Conservation (phyloP, 2,888 invertebrate genomes). For the Endotricha flammealis region DNA sequence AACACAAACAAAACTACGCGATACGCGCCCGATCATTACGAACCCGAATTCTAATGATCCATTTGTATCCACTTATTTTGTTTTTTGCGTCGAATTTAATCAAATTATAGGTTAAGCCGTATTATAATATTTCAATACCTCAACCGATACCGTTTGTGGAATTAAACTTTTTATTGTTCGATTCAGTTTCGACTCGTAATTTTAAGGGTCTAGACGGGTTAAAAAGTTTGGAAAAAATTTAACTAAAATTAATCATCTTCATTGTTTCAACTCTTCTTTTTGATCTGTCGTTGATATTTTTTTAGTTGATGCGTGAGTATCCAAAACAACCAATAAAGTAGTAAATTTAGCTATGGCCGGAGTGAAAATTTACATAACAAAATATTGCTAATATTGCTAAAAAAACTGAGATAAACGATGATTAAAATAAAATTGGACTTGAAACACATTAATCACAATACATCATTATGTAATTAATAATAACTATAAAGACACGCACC, state of each 20-base stretch:
- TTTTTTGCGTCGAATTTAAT: conserved; percentile 70
- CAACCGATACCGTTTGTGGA: conserved; percentile 69
- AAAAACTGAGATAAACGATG: no score
- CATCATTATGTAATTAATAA: no score
- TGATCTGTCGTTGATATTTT: conserved; percentile 1
- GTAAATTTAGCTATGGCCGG: no score
- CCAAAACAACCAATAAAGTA: no score
- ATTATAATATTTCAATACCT: conserved; percentile 76
- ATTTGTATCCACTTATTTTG: conserved; percentile 66
- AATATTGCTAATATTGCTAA: no score
- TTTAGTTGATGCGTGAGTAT: no score
- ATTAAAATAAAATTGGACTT: no score
- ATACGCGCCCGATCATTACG: conserved; percentile 67
- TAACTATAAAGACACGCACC: no score
- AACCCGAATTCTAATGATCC: conserved; percentile 72
- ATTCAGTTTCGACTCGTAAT: conserved; percentile 64
- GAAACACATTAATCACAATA: conserved; percentile 2
- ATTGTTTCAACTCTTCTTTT: conserved; percentile 26
- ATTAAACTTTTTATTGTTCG: conserved; percentile 70
- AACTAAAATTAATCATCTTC: conserved; percentile 36
- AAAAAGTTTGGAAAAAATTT: conserved; percentile 32
- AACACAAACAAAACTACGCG: conserved; percentile 49
- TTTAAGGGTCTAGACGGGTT: conserved; percentile 65
- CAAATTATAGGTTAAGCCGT: conserved; percentile 75
- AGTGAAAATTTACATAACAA: no score